phyloP scores from a whole-genome alignment of 2,888 invertebrate genomes.

The Metallyticus violacea region DNA sequence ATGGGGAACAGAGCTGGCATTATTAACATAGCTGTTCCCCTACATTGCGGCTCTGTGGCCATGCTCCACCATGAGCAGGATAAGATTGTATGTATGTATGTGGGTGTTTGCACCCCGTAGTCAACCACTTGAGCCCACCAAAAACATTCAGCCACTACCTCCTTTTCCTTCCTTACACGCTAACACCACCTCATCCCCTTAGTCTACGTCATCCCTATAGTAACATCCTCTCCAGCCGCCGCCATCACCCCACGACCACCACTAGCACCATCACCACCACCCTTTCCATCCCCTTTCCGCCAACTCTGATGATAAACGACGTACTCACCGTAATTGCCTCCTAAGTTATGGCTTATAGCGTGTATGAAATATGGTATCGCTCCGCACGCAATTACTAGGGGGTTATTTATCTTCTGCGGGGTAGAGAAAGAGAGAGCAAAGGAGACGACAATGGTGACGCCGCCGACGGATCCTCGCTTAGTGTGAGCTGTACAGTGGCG shows the following conservation, averaged over 20 bases:
- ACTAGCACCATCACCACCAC: slow-evolving; percentile 26
- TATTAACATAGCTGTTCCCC: too few species aligned
- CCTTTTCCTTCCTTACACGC: background rate
- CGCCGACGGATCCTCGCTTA: background rate
- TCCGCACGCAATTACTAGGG: slow-evolving; percentile 57
- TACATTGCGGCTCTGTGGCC: too few species aligned
- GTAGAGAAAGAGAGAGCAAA: slow-evolving; percentile 13
- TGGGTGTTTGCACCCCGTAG: too few species aligned
- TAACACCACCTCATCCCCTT: background rate
- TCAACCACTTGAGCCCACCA: background rate
- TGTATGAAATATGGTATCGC: slow-evolving; percentile 58
- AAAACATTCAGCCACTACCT: slow-evolving; percentile 7
- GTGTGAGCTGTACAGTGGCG: background rate
- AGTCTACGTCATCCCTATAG: slow-evolving; percentile 6
- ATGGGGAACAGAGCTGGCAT: too few species aligned
- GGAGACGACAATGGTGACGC: background rate
- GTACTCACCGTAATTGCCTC: slow-evolving; percentile 59
- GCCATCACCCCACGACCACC: background rate
- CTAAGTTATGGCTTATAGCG: slow-evolving; percentile 58
- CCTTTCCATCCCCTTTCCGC: slow-evolving; percentile 32
- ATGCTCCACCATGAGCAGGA: too few species aligned
- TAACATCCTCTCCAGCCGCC: slow-evolving; percentile 19
- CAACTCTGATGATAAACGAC: slow-evolving; percentile 53
- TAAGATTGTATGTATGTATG: too few species aligned
- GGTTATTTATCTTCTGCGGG: slow-evolving; percentile 51